Conservation (phyloP, 2,888 invertebrate species). For the Griposia aprilina region DNA sequence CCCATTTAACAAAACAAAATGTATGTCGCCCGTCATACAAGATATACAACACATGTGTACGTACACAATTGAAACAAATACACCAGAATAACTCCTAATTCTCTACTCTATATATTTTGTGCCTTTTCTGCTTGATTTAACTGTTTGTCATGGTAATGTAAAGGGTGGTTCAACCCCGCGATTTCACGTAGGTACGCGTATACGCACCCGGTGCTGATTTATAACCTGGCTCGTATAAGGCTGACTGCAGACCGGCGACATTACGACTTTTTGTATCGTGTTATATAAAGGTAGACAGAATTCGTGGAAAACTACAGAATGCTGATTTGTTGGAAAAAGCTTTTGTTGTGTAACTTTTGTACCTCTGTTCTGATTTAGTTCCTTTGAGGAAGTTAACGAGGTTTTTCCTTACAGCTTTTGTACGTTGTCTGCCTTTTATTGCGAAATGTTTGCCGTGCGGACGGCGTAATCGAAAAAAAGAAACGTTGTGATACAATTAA, state of each 20-base stretch:
- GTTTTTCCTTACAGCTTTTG: constrained; percentile 38
- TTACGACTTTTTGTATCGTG: constrained; percentile 31
- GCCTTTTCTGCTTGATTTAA: constrained; percentile 59
- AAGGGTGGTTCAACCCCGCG: constrained; percentile 43
- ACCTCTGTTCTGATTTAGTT: constrained; percentile 44
- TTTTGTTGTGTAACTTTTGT: constrained; percentile 53
- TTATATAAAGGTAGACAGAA: constrained; percentile 34
- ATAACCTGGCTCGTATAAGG: constrained; percentile 46
- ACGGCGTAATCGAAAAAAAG: constrained; percentile 4
- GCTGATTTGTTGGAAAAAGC: constrained; percentile 50
- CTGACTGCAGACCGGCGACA: constrained; percentile 36
- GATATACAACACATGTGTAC: constrained; percentile 16
- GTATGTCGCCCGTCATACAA: constrained; percentile 27
- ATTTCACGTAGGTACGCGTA: constrained; percentile 47
- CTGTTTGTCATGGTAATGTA: constrained; percentile 62
- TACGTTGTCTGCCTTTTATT: constrained; percentile 25
- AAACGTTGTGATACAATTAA: constrained; percentile 38
- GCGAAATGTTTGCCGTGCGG: constrained; percentile 19
- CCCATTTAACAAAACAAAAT: constrained; percentile 42
- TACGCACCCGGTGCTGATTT: constrained; percentile 57
- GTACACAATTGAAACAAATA: constrained; percentile 59
- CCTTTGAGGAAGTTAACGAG: constrained; percentile 43
- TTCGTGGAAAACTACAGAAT: constrained; percentile 44
- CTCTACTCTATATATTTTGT: constrained; percentile 47
- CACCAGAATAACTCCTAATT: constrained; percentile 51